A percentile compares a stretch with the other conserved stretches of the same genome.
Evolutionary conservation across 2,113 vertebrate species (phyloP).

Genomic region (Chionodraco myersi): DNA sequence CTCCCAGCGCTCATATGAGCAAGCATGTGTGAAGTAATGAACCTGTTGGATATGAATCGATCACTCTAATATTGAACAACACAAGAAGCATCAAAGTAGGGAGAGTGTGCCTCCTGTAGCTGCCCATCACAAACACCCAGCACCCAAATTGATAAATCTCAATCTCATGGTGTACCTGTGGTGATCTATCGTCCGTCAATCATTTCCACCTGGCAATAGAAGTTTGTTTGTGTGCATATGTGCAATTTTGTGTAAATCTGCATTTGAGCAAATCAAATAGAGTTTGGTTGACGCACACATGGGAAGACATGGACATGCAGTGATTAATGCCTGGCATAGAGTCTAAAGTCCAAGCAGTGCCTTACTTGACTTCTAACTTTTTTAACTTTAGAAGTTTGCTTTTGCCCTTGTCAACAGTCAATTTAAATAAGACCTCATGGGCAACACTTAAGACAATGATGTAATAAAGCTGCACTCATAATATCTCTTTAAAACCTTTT

Average conservation of each 20-base stretch:
- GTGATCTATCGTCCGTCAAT: conserved; percentile 57
- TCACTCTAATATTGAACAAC: conserved; percentile 68
- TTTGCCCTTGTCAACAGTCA: conserved; percentile 17
- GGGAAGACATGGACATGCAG: background rate
- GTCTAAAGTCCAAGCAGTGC: background rate
- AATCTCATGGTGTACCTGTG: conserved; percentile 33
- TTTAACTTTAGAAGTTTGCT: conserved; percentile 16
- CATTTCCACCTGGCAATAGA: conserved; percentile 31
- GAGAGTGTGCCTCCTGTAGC: conserved; percentile 53
- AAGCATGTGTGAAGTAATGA: conserved; percentile 21
- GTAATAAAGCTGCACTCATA: conserved; percentile 19
- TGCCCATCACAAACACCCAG: conserved; percentile 64
- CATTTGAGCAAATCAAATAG: conserved; percentile 3
- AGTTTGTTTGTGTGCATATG: conserved; percentile 14
- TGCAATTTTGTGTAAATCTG: background rate
- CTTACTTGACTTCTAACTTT: conserved; percentile 13
- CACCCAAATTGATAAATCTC: conserved; percentile 60
- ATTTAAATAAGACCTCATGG: conserved; percentile 40
- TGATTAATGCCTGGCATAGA: background rate
- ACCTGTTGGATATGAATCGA: conserved; percentile 68
- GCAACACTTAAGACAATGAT: conserved; percentile 23
- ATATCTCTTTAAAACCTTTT: background rate
- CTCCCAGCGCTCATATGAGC: conserved; percentile 3
- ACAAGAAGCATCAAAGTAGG: conserved; percentile 57
- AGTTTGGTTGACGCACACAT: background rate